Conservation (phyloP, 1,140 invertebrate species). For the Drosophila malerkotliana region DNA sequence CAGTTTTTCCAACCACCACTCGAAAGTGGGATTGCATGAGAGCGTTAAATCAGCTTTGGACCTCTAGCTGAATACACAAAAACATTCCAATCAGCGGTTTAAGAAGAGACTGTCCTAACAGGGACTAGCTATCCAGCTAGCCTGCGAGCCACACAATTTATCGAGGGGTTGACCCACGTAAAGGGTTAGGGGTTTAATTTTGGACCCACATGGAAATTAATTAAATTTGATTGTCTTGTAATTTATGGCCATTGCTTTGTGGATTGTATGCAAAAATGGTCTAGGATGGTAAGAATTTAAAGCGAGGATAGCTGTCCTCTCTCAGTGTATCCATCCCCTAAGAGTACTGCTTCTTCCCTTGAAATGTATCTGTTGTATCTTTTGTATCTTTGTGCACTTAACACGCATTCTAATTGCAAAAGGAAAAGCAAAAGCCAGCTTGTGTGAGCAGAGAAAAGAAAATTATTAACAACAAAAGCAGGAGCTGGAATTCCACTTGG, state of each 20-base stretch:
- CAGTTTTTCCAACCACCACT: constrained; percentile 38
- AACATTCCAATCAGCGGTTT: constrained; percentile 81
- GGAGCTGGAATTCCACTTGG: constrained; percentile 71
- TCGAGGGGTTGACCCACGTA: constrained; percentile 29
- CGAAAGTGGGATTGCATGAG: constrained; percentile 36
- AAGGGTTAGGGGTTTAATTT: constrained; percentile 42
- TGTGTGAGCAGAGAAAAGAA: constrained; percentile 66
- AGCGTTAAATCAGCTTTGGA: constrained; percentile 71
- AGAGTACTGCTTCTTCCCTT: constrained; percentile 24
- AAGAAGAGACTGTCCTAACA: constrained; percentile 35
- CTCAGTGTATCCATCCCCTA: constrained; percentile 11
- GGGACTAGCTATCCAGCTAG: neutral
- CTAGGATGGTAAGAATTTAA: too few species aligned
- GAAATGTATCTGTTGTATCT: constrained; percentile 66
- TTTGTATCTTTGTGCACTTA: constrained; percentile 74
- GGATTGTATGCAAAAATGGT: constrained; percentile 25
- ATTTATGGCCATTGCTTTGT: constrained; percentile 59
- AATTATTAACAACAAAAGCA: constrained; percentile 82
- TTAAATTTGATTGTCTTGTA: constrained; percentile 77
- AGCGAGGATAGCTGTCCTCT: too few species aligned
- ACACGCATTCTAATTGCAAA: constrained; percentile 83
- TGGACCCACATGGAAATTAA: constrained; percentile 66
- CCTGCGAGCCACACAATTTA: constrained; percentile 35
- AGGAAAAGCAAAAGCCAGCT: constrained; percentile 72
- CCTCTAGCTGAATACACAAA: constrained; percentile 47